Percentiles rank a stretch among this genome's conserved stretches.
Evolutionary conservation across 92 coral and sea anemone species (phyloP).

Genomic region (Palythoa caribaeorum): DNA sequence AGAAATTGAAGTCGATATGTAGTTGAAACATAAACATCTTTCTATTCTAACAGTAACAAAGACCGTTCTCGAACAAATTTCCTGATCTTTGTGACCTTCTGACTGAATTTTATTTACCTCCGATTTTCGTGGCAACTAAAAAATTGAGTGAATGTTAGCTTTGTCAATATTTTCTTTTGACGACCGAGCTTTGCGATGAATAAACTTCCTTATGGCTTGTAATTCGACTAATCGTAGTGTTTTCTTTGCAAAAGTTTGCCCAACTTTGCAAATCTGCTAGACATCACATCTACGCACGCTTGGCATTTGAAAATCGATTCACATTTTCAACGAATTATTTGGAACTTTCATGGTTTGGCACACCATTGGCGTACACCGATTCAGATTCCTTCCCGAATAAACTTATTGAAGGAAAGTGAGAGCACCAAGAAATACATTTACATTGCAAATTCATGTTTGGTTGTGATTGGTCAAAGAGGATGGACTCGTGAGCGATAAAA

Average conservation of each 20-base stretch:
- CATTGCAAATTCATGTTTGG: slow-evolving; percentile 22
- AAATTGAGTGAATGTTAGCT: slow-evolving; percentile 45
- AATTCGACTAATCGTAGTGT: not conserved
- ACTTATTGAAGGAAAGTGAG: not conserved
- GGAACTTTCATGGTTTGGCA: not conserved
- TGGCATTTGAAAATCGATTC: not conserved
- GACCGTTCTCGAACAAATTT: not conserved
- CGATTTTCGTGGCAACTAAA: slow-evolving; percentile 44
- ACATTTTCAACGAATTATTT: not conserved
- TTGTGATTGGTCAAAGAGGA: slow-evolving; percentile 36
- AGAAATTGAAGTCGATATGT: not conserved
- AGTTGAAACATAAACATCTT: slow-evolving; percentile 30
- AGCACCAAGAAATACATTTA: slow-evolving; percentile 2
- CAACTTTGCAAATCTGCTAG: slow-evolving; percentile 19
- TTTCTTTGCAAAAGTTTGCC: slow-evolving; percentile 47
- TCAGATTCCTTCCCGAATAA: not conserved
- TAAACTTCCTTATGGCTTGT: slow-evolving; percentile 33
- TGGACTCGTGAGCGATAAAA: slow-evolving; percentile 24
- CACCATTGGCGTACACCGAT: not conserved
- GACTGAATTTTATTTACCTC: slow-evolving; percentile 22
- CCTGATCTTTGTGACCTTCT: slow-evolving; percentile 33
- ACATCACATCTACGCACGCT: not conserved
- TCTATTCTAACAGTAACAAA: slow-evolving; percentile 11
- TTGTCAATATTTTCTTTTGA: slow-evolving; percentile 35
- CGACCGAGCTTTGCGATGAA: slow-evolving; percentile 17